Percentiles rank a stretch among this genome's conserved stretches.
These are phyloP conservation scores for Cygnus atratus DNA, from an alignment of 2,113 vertebrate species.

Conservation along the genomic window DNA sequence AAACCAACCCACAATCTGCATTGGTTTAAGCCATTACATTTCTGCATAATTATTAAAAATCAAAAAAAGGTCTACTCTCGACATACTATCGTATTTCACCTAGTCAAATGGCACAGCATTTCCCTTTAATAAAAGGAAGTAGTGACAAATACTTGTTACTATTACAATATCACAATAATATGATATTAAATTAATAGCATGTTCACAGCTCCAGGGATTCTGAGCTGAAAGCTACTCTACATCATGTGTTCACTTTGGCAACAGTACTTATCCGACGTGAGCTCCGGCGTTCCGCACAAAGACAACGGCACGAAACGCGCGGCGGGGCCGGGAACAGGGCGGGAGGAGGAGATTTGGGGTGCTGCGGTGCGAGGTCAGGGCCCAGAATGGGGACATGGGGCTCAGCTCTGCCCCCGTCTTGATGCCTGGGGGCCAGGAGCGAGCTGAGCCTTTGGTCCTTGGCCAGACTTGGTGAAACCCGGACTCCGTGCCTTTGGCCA, in stretches of 20 bases:
- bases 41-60: conserved; percentile 18
- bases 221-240: conserved; percentile 64
- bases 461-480: background rate
- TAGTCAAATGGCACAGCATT: conserved; percentile 70
- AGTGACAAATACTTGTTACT: conserved; percentile 73
- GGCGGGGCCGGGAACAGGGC: background rate
- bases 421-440: background rate
- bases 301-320: background rate
- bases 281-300: background rate
- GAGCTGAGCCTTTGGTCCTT: background rate
- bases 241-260: conserved; percentile 70
- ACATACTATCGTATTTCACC: conserved; percentile 20
- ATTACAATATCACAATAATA: conserved; percentile 72
- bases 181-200: conserved; percentile 75
- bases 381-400: background rate
- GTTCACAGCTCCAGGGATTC: conserved; percentile 56
- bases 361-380: background rate
- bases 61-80: conserved; percentile 19
- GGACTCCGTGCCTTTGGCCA: background rate
- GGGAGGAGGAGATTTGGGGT: background rate
- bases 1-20: conserved; percentile 24
- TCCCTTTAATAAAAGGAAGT: conserved; percentile 75
- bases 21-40: conserved; percentile 41
- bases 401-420: background rate
- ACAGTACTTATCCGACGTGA: conserved; percentile 53